Base-by-base conservation (phyloP, 2,797 vertebrate genomes). In the Cygnus olor region DNA sequence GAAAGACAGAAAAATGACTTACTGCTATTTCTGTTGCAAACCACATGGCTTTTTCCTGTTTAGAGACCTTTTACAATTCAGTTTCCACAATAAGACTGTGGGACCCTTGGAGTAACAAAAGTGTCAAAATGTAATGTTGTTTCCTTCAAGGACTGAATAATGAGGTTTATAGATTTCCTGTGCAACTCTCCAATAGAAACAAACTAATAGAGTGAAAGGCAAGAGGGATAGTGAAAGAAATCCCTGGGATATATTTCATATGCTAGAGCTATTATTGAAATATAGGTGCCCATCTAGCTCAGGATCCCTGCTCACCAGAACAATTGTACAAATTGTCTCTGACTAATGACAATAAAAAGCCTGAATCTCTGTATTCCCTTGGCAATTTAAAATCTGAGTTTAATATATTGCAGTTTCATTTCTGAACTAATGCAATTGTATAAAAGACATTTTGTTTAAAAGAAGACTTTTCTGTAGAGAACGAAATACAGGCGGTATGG, bases 141-240 rank as follows among this genome's bases (percentile, higher is more conserved):
- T 95, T 81, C 65, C 51, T 94, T 89, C 64, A 49, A 73, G 47
- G 40, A 34, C 27, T 70, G 74, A 85, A 73, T 80, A 71, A 90
- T 71, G 49, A 73, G 40, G 22, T 42, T 86, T 94, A 82, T 54
- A 68, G 53, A 89, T 93, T 80, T 93, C 34, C 36, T 34, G 42
- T 60, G 64, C 17, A 30, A 34, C 44, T 82, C 80, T 83, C 24
- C 36, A 65, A 21, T 16, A 79, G 64, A 89, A 95, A 54, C 13
- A 89, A 92, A 34, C 16, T 81, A 90, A 86, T 28, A 88, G 16
- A 18, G 28, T 64, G 34, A 6, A 57, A 87, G 34, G 30, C 47
- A 30, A 13, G 71, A 90, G n/a, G n/a, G 28, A 80, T 15, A 54
- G n/a, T 30, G 32, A 70, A 78, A 74, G 58, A 94, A 78, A 88